These are phyloP conservation scores for Kradibia gibbosae DNA, from an alignment of 1,140 invertebrate genomes.

Conservation along the genomic window DNA sequence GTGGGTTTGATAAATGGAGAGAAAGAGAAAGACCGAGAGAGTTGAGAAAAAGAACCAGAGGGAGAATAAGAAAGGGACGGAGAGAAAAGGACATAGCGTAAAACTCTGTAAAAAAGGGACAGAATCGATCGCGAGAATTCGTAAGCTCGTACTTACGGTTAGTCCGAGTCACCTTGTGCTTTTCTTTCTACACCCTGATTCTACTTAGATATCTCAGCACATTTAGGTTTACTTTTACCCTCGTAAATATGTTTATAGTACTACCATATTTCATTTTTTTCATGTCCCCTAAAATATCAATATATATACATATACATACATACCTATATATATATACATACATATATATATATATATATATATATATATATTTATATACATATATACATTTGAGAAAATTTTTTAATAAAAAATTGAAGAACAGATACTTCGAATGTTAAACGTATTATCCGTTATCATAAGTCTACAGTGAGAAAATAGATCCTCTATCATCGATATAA, in stretches of 20 bases:
- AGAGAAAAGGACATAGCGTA: neutral
- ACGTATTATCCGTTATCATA: neutral
- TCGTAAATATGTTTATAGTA: neutral
- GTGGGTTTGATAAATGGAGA: too few relatives aligned
- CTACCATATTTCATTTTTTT: neutral
- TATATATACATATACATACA: neutral
- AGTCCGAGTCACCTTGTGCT: constrained; percentile 16
- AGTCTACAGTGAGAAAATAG: neutral
- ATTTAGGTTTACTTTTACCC: neutral
- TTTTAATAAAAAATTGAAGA: neutral
- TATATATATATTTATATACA: neutral
- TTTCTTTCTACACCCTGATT: constrained; percentile 5
- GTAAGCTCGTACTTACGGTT: neutral
- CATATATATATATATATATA: neutral
- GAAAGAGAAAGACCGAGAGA: too few relatives aligned
- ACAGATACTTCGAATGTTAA: neutral
- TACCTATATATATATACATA: neutral
- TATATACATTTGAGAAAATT: neutral
- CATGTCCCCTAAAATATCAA: too few relatives aligned
- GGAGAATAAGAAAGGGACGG: neutral
- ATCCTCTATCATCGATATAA: neutral
- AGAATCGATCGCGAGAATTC: constrained; percentile 32
- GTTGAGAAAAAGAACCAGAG: neutral
- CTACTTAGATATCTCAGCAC: neutral
- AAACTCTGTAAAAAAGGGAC: constrained; percentile 9